Evolutionary conservation across 2,797 vertebrate genomes (phyloP), one percentile per base, ranked within the genome.

Genomic region (Ptychobarbus kaznakovi): DNA sequence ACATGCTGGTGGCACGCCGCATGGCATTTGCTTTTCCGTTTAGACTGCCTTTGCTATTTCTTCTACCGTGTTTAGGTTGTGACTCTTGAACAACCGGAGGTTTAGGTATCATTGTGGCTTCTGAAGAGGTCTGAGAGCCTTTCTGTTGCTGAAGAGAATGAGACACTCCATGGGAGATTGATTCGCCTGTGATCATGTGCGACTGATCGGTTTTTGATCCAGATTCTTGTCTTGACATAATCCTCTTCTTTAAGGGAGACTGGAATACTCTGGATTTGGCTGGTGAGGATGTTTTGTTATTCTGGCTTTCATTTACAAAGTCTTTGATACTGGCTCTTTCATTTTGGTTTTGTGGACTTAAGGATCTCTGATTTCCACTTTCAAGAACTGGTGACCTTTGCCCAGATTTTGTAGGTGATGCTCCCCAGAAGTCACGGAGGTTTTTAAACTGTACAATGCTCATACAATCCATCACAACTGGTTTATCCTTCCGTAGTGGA

Each of bases 381-480:
- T 88, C 82, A 82, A 61, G 28, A 15, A 73, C 49, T 1, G 79
- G 46, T 6, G 89, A 40, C 12, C 82, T 56, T 0, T 81, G 85
- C 42, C 46, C 91, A 81, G 58, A 90, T n/a, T 92, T 87, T 53
- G 94, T 92, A 20, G 86, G 65, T 56, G 95, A 93, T 25, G 90
- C 93, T 72, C 93, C 93, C 98, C 98, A 99, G 91, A 99, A 99
- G 6, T 96, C 96, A 72, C 93, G 95, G 88, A 99, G 86, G 87
- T 88, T 96, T 90, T 95, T 95, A 89, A 99, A 99, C 44, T 96
- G 96, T 38, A 88, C 92, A 70, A 93, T 95, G 89, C 90, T 93
- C 9, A 93, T 89, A 81, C 92, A 86, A 38, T 94, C 93, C 86
- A 91, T 92, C 3, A 92, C 90, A 25, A 90, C 92, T 16, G 86